A percentile compares a stretch with the other conserved stretches of the same genome.
phyloP scores from a whole-genome alignment of 2,113 vertebrate species.

The Heloderma charlesbogerti region DNA sequence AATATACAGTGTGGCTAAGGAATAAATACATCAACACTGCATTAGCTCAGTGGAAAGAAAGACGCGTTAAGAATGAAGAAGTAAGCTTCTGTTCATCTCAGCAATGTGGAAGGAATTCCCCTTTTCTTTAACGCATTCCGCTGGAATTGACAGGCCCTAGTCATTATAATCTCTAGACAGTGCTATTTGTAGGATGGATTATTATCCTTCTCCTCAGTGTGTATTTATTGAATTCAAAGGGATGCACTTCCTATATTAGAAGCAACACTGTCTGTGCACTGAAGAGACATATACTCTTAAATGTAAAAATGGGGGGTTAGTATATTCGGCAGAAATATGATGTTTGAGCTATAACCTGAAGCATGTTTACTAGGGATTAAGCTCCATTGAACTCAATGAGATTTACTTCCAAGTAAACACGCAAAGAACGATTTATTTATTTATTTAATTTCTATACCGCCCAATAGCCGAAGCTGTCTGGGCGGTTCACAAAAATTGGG shows the following conservation, averaged over 20 bases:
- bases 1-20: conserved; percentile 15
- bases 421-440: too few relatives aligned
- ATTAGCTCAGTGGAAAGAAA: not conserved
- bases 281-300: conserved; percentile 12
- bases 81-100: conserved; percentile 30
- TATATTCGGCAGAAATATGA: not conserved
- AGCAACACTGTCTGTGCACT: not conserved
- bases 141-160: conserved; percentile 32
- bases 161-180: conserved; percentile 8
- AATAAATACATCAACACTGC: not conserved
- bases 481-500: too few relatives aligned
- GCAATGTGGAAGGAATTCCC: not conserved
- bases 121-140: not conserved
- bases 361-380: not conserved
- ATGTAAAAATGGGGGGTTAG: not conserved
- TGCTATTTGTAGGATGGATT: conserved; percentile 45
- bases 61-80: conserved; percentile 22
- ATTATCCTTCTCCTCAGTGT: conserved; percentile 21
- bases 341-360: not conserved
- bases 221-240: conserved; percentile 27
- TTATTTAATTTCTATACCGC: too few relatives aligned
- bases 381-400: not conserved
- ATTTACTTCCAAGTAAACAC: not conserved
- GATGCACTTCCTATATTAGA: conserved; percentile 48
- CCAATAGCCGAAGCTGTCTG: too few relatives aligned